Percentiles rank a stretch among this genome's conserved stretches.
Conservation (phyloP, 2,797 vertebrate genomes). For the Acipenser oxyrinchus region DNA sequence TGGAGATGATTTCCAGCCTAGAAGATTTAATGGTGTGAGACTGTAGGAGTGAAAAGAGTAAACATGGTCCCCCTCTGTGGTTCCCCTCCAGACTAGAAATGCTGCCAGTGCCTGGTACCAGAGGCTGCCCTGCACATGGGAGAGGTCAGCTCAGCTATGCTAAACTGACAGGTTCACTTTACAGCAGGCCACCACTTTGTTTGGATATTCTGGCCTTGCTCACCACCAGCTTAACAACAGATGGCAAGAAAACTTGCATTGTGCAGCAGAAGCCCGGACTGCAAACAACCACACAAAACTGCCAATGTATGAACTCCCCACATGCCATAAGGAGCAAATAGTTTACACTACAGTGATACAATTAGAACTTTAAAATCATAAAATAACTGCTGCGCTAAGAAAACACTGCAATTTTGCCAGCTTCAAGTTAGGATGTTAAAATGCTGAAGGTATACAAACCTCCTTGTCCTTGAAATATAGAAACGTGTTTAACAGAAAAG, state of each 20-base stretch:
- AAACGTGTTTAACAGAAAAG: no score
- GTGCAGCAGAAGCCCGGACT: conserved; percentile 58
- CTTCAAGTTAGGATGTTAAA: no score
- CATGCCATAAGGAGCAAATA: conserved; percentile 39
- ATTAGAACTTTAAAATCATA: no score
- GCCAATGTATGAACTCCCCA: conserved; percentile 64
- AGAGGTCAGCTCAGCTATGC: conserved; percentile 82
- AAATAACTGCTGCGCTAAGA: no score
- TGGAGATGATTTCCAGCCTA: conserved; percentile 64
- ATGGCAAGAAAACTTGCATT: conserved; percentile 85
- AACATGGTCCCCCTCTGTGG: conserved; percentile 64
- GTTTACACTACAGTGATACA: conserved; percentile 2
- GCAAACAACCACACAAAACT: conserved; percentile 67
- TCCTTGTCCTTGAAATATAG: no score
- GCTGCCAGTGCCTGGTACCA: conserved; percentile 77
- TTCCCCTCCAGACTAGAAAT: conserved; percentile 44
- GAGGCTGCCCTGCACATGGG: conserved; percentile 50
- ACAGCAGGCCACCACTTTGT: conserved; percentile 79
- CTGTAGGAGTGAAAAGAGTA: conserved; percentile 53
- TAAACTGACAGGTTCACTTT: conserved; percentile 82
- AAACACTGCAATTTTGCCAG: no score
- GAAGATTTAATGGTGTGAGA: conserved; percentile 40
- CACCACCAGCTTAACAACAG: conserved; percentile 90
- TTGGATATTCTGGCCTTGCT: conserved; percentile 83
- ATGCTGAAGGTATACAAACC: no score